These are phyloP conservation scores for Agonopterix alstromeriana DNA, from an alignment of 2,888 invertebrate species.

Conservation along the genomic window DNA sequence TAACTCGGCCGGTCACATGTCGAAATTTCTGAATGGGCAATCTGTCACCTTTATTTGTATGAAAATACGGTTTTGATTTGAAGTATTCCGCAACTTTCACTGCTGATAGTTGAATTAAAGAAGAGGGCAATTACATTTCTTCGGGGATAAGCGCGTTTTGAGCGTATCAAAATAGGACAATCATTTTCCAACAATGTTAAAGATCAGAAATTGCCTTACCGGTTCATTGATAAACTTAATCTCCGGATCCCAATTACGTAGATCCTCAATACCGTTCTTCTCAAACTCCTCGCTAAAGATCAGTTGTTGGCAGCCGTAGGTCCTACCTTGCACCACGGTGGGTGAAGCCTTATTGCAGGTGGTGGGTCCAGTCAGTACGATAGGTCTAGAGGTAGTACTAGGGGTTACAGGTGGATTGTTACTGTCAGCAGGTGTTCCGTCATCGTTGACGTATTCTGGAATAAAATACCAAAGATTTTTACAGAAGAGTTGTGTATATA, in stretches of 20 bases:
- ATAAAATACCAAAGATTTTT: slow-evolving; percentile 1
- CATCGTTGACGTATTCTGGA: slow-evolving; percentile 54
- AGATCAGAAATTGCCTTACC: slow-evolving; percentile 52
- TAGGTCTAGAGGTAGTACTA: neutral
- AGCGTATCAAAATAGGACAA: no score
- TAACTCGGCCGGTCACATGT: no score
- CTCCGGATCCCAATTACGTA: slow-evolving; percentile 67
- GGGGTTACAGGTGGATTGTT: neutral
- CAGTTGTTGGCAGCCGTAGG: slow-evolving; percentile 66
- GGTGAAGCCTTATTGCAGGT: slow-evolving; percentile 28
- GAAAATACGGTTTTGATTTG: no score
- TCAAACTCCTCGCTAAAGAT: slow-evolving; percentile 80
- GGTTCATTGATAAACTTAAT: slow-evolving; percentile 77
- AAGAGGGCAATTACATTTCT: no score
- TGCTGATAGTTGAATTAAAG: no score
- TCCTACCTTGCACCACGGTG: slow-evolving; percentile 36
- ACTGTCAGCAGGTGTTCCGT: slow-evolving; percentile 31
- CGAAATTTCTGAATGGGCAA: no score
- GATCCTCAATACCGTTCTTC: slow-evolving; percentile 31
- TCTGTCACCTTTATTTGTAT: no score
- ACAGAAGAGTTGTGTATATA: no score
- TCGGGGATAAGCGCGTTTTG: no score
- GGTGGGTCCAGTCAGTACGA: slow-evolving; percentile 4
- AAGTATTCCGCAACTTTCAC: no score
- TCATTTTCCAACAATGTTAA: no score